Evolutionary conservation across 2,888 invertebrate genomes (phyloP).

Genomic region (Caenorhabditis japonica): DNA sequence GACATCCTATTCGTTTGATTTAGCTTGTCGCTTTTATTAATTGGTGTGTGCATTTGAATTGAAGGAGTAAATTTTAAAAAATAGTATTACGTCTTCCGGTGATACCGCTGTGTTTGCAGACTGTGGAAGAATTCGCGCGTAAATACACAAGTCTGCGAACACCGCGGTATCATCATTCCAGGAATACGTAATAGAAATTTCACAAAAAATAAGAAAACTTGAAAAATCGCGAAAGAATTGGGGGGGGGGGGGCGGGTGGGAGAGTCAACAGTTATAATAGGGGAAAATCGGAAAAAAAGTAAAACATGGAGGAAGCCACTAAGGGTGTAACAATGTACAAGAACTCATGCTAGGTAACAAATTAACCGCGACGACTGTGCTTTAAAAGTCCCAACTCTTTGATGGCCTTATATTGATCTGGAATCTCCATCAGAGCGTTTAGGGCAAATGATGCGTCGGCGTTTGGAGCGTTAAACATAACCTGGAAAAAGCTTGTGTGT

Average conservation of each 20-base stretch:
- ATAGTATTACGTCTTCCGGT: no score
- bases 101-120: no score
- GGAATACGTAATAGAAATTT: no score
- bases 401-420: constrained; percentile 73
- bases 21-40: no score
- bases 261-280: constrained; percentile 12
- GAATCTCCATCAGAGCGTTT: constrained; percentile 80
- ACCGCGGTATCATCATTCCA: no score
- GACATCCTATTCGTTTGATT: no score
- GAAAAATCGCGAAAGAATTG: constrained; percentile 42
- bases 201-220: constrained; percentile 9
- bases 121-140: no score
- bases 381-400: constrained; percentile 75
- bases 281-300: no score
- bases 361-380: constrained; percentile 69
- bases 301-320: no score
- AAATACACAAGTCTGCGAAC: no score
- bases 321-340: constrained; percentile 28
- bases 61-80: no score
- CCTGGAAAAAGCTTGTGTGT: constrained; percentile 57
- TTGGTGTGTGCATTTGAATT: no score
- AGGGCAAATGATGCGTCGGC: constrained; percentile 79
- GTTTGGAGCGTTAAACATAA: constrained; percentile 77
- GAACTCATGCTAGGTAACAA: constrained; percentile 31
- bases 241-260: constrained; percentile 11